Evolutionary conservation across 2,797 vertebrate species (phyloP), one percentile per base, ranked within the genome.

Genomic region (Knipowitschia caucasica): DNA sequence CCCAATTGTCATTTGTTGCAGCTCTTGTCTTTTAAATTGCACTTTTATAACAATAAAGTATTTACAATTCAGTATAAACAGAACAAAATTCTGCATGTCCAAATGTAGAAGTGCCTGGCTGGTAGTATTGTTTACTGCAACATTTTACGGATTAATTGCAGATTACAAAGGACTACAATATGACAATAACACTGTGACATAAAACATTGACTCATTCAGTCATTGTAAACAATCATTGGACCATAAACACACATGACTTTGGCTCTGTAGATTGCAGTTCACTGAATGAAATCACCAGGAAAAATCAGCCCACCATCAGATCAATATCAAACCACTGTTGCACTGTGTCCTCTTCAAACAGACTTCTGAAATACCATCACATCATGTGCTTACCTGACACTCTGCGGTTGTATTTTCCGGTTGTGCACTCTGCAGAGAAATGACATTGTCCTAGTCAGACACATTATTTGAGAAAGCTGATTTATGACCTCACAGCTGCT

Each of bases 361-460:
- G 7, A 11, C 9, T 39, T n/a, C n/a, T 20, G 18, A 39, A n/a
- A 8, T 36, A 0, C n/a, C n/a, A n/a, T n/a, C 15, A 36, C 7
- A 36, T 10, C 20, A 18, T 34, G 38, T 54, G 71, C 86, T 62
- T 59, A 98, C 95, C 95, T 91, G 95, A 94, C 59, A 93, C 92
- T 87, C 95, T 91, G 80, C 95, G 91, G 59, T 71, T 93, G 80
- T 80, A 91, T 84, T 91, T 91, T 44, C 75, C 80, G 34, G 90
- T 67, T 71, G 77, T 84, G 11, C 87, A 85, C 69, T 38, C 88
- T 88, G 60, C 30, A 53, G 53, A 56, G 29, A 60, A 73, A 55
- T 6, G 54, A 53, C 7, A 33, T 14, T 27, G 4, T 4, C 7
- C 38, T 18, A 7, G 4, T 44, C n/a, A 21, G 21, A 5, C 33